A percentile compares a stretch with the other conserved stretches of the same genome.
Conservation (phyloP, 2,113 vertebrate species). For the Microtus pennsylvanicus region DNA sequence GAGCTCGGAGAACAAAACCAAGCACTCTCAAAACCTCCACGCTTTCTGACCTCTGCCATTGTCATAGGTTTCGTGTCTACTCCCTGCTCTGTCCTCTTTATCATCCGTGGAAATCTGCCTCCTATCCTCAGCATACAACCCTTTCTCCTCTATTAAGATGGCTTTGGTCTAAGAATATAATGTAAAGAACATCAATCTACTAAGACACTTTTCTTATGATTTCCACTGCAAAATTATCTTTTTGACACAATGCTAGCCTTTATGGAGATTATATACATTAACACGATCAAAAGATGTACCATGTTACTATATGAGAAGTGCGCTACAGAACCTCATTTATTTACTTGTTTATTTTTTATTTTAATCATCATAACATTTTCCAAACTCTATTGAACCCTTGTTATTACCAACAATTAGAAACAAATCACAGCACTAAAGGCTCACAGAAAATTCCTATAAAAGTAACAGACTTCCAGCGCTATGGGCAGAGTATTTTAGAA, state of each 20-base stretch:
- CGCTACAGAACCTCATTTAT: background rate
- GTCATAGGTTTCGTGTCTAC: background rate
- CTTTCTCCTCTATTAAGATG: background rate
- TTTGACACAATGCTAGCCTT: background rate
- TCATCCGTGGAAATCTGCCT: background rate
- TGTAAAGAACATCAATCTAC: background rate
- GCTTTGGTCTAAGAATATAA: background rate
- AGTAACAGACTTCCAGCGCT: slow-evolving; percentile 11
- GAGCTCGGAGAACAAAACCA: background rate
- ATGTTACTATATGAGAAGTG: background rate
- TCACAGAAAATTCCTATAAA: background rate
- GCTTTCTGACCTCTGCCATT: background rate
- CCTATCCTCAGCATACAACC: background rate
- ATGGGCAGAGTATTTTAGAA: background rate
- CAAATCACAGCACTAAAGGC: background rate
- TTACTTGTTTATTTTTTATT: background rate
- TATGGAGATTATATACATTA: background rate
- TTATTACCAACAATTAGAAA: slow-evolving; percentile 31
- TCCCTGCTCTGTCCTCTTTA: background rate
- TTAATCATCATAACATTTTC: background rate
- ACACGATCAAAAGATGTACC: background rate
- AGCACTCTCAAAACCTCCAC: background rate
- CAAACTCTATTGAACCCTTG: slow-evolving; percentile 37
- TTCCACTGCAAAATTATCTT: background rate
- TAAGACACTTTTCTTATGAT: background rate